A percentile compares a stretch with the other conserved stretches of the same genome.
phyloP scores from a whole-genome alignment of 2,797 vertebrate species.

The Falco columbarius region DNA sequence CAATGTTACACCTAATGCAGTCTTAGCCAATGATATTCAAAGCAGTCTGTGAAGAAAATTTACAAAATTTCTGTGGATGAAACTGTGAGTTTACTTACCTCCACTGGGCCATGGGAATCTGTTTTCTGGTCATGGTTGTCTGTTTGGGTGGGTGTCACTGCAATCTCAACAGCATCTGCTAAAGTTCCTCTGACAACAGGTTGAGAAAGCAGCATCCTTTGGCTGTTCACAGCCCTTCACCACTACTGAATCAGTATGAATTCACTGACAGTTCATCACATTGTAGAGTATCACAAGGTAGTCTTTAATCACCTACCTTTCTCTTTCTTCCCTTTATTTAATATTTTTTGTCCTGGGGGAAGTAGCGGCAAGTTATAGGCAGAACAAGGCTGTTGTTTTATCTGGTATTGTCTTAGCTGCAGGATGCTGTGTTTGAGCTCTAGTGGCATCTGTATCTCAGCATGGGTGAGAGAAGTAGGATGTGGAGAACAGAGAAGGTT shows the following conservation, averaged over 20 bases:
- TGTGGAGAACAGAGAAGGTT: neutral
- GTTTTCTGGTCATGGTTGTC: neutral
- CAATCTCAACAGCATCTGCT: neutral
- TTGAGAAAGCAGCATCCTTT: neutral
- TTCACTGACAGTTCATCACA: neutral
- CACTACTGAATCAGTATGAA: neutral
- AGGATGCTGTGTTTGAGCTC: neutral
- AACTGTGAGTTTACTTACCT: neutral
- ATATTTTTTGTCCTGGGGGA: neutral
- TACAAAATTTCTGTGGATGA: neutral
- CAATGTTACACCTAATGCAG: neutral
- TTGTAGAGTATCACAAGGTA: neutral
- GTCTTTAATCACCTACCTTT: neutral
- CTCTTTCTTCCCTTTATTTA: neutral
- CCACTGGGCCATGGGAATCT: accelerated
- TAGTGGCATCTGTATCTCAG: neutral
- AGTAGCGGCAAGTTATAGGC: neutral
- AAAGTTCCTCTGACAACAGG: neutral
- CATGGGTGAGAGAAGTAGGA: neutral
- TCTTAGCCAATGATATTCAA: neutral
- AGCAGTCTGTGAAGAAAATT: neutral
- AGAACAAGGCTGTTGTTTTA: neutral
- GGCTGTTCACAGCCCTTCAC: neutral
- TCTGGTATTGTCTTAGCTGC: neutral
- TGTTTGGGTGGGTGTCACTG: neutral